Base-by-base conservation (phyloP, 2,113 vertebrate species). In the Cacatua alba region DNA sequence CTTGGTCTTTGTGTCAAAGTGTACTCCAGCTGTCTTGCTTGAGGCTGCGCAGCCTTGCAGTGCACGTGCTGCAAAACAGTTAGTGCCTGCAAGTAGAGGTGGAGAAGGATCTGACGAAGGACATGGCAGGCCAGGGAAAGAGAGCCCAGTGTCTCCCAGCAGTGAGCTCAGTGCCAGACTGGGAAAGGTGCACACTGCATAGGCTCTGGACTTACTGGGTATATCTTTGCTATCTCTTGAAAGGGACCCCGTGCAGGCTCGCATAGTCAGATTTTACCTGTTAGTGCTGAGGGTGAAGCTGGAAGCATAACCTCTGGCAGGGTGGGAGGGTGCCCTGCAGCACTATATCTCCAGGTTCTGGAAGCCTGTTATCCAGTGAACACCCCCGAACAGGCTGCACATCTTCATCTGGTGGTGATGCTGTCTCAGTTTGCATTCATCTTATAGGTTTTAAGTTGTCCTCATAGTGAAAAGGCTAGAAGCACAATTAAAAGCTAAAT, bases 351-450 rank as follows among this genome's bases (percentile, higher is more conserved):
- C 23, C 62, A n/a, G 75, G 31, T 10, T 1, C 2, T 28, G 25
- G 29, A 53, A 8, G 16, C 17, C 31, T 51, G 48, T n/a, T 63
- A 81, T 20, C 25, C 2, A 0, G 28, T 1, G 17, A 2, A 31
- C 43, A 23, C 17, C 11, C 5, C 17, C 2, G 1, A 69, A 26
- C 24, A 57, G 41, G 26, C 63, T 70, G 64, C 43, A 35, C 33
- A 24, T 35, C 33, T 59, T 59, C 33, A 24, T 24, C 82, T 69
- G 86, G 29, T 33, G 37, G 77, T 3, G 64, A 13, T 13, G n/a
- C 80, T 62, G 17, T 17, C 1, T 1, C 62, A 11, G 51, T 59
- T 44, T 85, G 70, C 63, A 31, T 63, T 55, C 43, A 39, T 44
- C 4, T 62, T 35, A 6, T 2, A 20, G 59, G 25, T 16, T 83